Base-by-base conservation (phyloP, 1,140 invertebrate genomes). In the Drosophila sproati region DNA sequence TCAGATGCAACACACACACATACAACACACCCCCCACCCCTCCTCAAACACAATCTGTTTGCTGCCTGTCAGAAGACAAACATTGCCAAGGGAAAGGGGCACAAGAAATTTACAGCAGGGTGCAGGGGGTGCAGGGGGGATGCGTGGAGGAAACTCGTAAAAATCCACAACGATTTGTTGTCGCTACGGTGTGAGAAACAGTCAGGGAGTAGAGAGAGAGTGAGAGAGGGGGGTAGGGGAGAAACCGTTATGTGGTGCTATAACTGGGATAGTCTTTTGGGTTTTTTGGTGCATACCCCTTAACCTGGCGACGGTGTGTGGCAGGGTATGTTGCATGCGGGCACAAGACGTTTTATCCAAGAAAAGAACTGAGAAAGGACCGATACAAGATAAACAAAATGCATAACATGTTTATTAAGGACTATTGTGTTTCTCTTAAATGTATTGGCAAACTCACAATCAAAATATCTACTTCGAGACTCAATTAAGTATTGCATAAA, bases 121-220 rank as follows among this genome's bases (percentile, higher is more conserved):
- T 5, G 61, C 34, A 35, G 39, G 52, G 48, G 35, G 35, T 31
- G 5, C 28, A 8, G 41, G 8, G 39, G 7, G 31, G n/a, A 37
- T 39, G 60, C n/a, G 43, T 20, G 34, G 12, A 12, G 78, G 78
- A 83, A 80, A 89, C 85, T 89, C 85, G 85, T 89, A 90, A 89
- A 88, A 89, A 73, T 89, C 75, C 80, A 75, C 86, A 81, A 77
- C 85, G 86, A 88, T 88, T 88, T 88, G 85, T 88, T 89, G 67
- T 81, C 71, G 70, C 64, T 81, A 71, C 60, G 60, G 51, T 60
- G 48, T 32, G 35, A 28, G 45, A 45, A 20, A 20, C 1, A 20
- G 20, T 20, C 20, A 20, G 20, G 20, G 20, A 20, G 20, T 41
- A 43, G 56, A 61, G 48, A 45, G 50, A 50, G 32, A 39, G 77